Evolutionary conservation across 2,797 vertebrate genomes (phyloP).

Genomic region (Leptatherina wallacei): DNA sequence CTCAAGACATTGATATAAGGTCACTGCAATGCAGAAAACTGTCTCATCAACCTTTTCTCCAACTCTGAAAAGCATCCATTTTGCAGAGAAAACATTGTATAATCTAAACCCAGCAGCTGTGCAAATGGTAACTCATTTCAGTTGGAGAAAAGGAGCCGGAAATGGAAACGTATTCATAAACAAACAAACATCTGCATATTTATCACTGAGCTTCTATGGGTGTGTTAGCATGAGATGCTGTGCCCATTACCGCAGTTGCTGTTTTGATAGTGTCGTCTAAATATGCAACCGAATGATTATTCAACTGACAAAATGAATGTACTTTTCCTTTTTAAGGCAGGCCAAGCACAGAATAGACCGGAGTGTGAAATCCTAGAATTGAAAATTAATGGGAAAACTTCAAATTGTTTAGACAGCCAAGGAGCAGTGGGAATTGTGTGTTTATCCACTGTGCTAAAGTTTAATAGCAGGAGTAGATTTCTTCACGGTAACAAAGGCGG

Average conservation of each 20-base stretch:
- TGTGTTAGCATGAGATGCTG: slow-evolving; percentile 40
- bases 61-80: slow-evolving; percentile 14
- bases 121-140: slow-evolving; percentile 29
- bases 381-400: slow-evolving; percentile 49
- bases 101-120: slow-evolving; percentile 54
- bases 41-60: slow-evolving; percentile 23
- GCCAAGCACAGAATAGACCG: slow-evolving; percentile 14
- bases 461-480: slow-evolving; percentile 42
- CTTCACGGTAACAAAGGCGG: slow-evolving; percentile 31
- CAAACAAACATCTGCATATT: slow-evolving; percentile 23
- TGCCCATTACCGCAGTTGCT: slow-evolving; percentile 31
- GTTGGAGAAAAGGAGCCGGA: slow-evolving; percentile 15
- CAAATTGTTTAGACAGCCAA: slow-evolving; percentile 35
- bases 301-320: slow-evolving; percentile 51
- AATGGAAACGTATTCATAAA: slow-evolving; percentile 16
- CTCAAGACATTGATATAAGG: neutral
- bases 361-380: slow-evolving; percentile 57
- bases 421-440: slow-evolving; percentile 32
- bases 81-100: slow-evolving; percentile 16
- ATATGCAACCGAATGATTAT: slow-evolving; percentile 29
- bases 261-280: slow-evolving; percentile 27
- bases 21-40: neutral
- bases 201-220: neutral
- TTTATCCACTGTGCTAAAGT: slow-evolving; percentile 45
- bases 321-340: slow-evolving; percentile 26